phyloP scores from a whole-genome alignment of 2,888 invertebrate genomes.

The Philereme transversata region DNA sequence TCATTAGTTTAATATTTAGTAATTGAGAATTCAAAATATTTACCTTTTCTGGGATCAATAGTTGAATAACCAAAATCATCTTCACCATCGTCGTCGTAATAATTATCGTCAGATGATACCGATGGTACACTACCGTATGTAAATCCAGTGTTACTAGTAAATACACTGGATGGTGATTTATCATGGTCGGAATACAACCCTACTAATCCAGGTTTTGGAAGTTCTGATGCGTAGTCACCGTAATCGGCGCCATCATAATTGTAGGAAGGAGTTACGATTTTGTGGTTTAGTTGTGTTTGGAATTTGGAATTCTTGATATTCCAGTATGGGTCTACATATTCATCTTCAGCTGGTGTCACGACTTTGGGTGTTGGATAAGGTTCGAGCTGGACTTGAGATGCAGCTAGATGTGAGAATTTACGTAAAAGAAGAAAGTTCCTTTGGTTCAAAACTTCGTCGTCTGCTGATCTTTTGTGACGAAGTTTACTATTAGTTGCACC shows the following conservation, averaged over 20 bases:
- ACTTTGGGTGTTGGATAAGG: constrained; percentile 46
- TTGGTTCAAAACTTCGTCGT: constrained; percentile 54
- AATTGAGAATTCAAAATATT: constrained; percentile 5
- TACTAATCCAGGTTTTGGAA: constrained; percentile 69
- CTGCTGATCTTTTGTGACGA: constrained; percentile 49
- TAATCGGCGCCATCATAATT: constrained; percentile 57
- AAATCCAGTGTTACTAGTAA: constrained; percentile 43
- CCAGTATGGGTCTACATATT: constrained; percentile 72
- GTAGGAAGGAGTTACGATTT: constrained; percentile 27
- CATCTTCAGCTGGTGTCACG: constrained; percentile 48
- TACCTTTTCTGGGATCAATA: constrained; percentile 70
- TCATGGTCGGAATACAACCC: constrained; percentile 69
- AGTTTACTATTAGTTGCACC: constrained; percentile 32
- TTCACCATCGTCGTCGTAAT: constrained; percentile 53
- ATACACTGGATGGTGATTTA: constrained; percentile 49
- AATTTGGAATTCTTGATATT: constrained; percentile 67
- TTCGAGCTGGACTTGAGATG: constrained; percentile 34
- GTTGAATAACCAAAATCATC: constrained; percentile 64
- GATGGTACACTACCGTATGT: constrained; percentile 44
- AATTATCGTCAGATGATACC: constrained; percentile 38
- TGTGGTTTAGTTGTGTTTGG: constrained; percentile 38
- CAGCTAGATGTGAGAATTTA: constrained; percentile 43
- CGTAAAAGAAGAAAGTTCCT: constrained; percentile 58
- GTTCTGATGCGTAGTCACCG: constrained; percentile 60
- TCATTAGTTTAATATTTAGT: not conserved